Conservation (phyloP, 2,797 vertebrate genomes). For the Lemur catta region DNA sequence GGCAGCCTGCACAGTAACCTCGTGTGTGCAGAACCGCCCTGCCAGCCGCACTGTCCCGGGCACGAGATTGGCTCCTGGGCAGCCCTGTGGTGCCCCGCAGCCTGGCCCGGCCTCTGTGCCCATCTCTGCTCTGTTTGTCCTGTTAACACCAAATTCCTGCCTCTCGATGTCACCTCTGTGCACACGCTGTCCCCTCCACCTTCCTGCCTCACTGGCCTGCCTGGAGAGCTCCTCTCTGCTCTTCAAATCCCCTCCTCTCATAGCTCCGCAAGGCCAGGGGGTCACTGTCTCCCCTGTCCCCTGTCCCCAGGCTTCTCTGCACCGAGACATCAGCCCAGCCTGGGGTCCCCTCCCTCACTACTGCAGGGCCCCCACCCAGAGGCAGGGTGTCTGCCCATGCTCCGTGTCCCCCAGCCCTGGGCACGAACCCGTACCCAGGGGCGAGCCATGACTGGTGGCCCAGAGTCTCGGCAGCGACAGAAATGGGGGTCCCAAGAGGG, state of each 20-base stretch:
- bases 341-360: too few relatives aligned
- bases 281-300: rapidly evolving
- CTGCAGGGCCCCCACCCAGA: too few relatives aligned
- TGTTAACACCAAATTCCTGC: neutral
- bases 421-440: neutral
- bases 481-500: neutral
- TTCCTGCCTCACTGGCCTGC: neutral
- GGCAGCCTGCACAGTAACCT: rapidly evolving
- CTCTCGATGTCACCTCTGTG: rapidly evolving
- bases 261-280: neutral
- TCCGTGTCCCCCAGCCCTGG: neutral
- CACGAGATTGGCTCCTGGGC: rapidly evolving
- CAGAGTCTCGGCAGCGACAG: neutral
- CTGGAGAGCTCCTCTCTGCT: neutral
- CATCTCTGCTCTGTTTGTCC: rapidly evolving
- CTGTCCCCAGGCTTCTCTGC: neutral
- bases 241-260: neutral
- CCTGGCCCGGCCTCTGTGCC: rapidly evolving
- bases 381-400: neutral
- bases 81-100: rapidly evolving
- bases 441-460: rapidly evolving
- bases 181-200: neutral
- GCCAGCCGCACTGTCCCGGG: rapidly evolving
- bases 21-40: rapidly evolving
- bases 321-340: rapidly evolving